These are phyloP conservation scores for Parnassius glacialis DNA, from an alignment of 2,888 invertebrate genomes.

Conservation along the genomic window DNA sequence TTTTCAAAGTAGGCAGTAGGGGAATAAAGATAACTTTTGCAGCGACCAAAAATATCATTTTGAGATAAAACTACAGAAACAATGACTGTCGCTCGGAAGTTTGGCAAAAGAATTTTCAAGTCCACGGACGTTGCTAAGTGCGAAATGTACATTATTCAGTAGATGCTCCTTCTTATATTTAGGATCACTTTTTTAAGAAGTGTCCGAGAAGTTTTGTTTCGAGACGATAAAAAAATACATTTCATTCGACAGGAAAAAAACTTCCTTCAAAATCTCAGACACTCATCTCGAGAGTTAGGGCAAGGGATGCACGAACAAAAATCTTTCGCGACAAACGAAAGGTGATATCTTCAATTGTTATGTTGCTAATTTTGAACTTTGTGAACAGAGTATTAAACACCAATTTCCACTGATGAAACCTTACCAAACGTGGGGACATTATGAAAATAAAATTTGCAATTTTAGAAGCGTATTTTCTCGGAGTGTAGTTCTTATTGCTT, in stretches of 20 bases:
- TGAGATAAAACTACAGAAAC: neutral
- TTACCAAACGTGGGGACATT: slow-evolving; percentile 4
- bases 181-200: slow-evolving; percentile 21
- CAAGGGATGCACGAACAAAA: slow-evolving; percentile 55
- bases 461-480: slow-evolving; percentile 29
- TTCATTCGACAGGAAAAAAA: slow-evolving; percentile 24
- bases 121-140: neutral
- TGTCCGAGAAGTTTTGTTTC: slow-evolving; percentile 31
- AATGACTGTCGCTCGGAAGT: neutral
- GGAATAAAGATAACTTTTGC: too few relatives aligned
- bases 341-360: slow-evolving; percentile 25
- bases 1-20: too few relatives aligned
- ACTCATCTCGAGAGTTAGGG: slow-evolving; percentile 61
- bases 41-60: neutral
- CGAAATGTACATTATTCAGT: slow-evolving; percentile 8
- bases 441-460: slow-evolving; percentile 22
- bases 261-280: slow-evolving; percentile 50
- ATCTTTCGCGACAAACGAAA: slow-evolving; percentile 40
- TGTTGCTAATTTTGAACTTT: slow-evolving; percentile 46
- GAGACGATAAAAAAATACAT: slow-evolving; percentile 31
- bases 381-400: slow-evolving; percentile 26
- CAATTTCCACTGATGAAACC: slow-evolving; percentile 10
- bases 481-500: slow-evolving; percentile 47
- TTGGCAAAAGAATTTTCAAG: slow-evolving; percentile 1
- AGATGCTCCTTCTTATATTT: slow-evolving; percentile 20